Conservation (phyloP, 2,888 invertebrate genomes). For the Holacanthella duospinosa region DNA sequence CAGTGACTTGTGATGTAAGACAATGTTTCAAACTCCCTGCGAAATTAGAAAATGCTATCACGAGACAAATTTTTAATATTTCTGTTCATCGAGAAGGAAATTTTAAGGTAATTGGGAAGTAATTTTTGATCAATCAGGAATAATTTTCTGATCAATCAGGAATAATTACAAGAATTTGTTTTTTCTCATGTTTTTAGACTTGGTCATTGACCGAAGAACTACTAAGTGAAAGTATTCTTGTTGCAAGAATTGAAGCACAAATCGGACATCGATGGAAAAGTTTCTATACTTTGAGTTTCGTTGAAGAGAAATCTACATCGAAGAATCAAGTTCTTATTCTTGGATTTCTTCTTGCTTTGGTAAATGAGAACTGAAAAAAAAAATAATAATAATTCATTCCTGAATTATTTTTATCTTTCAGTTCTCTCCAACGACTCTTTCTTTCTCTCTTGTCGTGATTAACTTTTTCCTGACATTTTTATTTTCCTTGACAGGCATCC, state of each 20-base stretch:
- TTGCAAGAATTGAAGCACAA: not conserved
- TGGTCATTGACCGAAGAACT: not conserved
- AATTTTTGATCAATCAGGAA: too few species aligned
- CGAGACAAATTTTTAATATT: not conserved
- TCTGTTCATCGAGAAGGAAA: not conserved
- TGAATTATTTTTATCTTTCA: not conserved
- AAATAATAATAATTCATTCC: not conserved
- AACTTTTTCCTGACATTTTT: not conserved
- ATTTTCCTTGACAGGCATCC: conserved; percentile 3
- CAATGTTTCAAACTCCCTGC: conserved; percentile 7
- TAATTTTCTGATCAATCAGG: too few species aligned
- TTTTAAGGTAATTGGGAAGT: conserved; percentile 3
- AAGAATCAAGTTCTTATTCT: conserved; percentile 14
- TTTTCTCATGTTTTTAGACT: not conserved
- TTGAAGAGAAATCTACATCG: not conserved
- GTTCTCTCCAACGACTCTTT: not conserved
- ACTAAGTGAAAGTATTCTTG: too few species aligned
- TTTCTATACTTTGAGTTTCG: not conserved
- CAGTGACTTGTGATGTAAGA: not conserved
- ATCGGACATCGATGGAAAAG: conserved; percentile 8
- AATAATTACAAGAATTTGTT: not conserved
- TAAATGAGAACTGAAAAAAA: conserved; percentile 7
- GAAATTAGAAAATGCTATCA: not conserved
- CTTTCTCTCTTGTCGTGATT: not conserved
- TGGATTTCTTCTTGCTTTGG: conserved; percentile 17